Base-by-base conservation (phyloP, 64 coral and sea anemone species). In the Anthopleura sola region DNA sequence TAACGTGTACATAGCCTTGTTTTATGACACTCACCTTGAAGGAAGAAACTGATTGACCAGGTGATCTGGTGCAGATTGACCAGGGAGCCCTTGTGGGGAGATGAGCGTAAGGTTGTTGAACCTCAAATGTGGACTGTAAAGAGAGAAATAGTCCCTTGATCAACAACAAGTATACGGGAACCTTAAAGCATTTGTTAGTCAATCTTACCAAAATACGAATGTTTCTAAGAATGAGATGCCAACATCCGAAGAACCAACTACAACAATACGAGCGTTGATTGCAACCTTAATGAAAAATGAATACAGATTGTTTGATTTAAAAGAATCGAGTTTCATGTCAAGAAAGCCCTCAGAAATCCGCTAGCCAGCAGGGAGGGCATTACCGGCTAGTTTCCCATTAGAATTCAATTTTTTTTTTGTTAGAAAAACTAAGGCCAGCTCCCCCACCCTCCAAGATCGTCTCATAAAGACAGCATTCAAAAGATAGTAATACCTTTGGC, bases 101-200 rank as follows among this genome's bases (percentile, higher is more conserved):
- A 99, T 89, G n/a, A 99, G 44, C 7, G 92, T 94, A 36, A 99
- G 36, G 78, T 99, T 99, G 60, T 99, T 94, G 55, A 99, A 99
- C 37, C 93, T 89, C 75, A 99, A 82, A 79, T 99, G 96, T 29
- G 96, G 96, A 60, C 96, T 99, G 75, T 19, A 94, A 92, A 24
- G 38, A 79, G 24, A 18, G 8, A 83, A 83, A 56, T 2, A 29
- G 23, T 26, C 23, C 8, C 12, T 11, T 33, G 66, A 31, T 71
- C n/a, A 71, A 71, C 66, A 71, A 16, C 28, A 15, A 1, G 26
- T 3, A 28, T 71, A 13, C 60, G 3, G 12, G 12, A 53, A 53
- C 13, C 50, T 14, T 48, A n/a, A 44, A n/a, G 21, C 2, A 3
- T 34, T 71, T 71, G 29, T 12, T 37, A 77, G 75, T 17, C 6